A percentile compares a stretch with the other conserved stretches of the same genome.
Evolutionary conservation across 2,113 vertebrate genomes (phyloP).

Genomic region (Lontra canadensis): DNA sequence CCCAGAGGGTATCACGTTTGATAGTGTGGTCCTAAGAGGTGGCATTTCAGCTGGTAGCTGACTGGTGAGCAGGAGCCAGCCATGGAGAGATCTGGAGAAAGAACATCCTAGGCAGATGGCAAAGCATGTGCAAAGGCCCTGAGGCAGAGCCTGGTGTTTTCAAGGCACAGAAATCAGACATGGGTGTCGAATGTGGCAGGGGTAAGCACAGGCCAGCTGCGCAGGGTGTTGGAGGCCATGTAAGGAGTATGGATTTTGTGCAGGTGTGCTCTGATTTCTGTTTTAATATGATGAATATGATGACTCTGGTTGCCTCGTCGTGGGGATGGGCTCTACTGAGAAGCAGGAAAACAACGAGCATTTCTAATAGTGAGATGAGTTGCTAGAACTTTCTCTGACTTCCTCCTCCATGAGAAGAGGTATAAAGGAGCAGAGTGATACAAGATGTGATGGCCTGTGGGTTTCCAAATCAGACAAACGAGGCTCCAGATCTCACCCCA

Average conservation of each 20-base stretch:
- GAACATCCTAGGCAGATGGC: not conserved
- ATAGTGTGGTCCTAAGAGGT: not conserved
- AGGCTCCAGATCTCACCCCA: not conserved
- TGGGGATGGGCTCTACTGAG: not conserved
- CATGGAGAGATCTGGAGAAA: not conserved
- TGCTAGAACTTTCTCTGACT: not conserved
- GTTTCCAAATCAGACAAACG: not conserved
- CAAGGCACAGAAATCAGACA: not conserved
- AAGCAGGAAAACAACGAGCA: not conserved
- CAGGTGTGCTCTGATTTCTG: not conserved
- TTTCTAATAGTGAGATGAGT: not conserved
- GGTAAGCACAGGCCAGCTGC: fast-evolving
- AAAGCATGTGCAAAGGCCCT: not conserved
- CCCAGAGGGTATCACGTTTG: not conserved
- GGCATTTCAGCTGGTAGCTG: not conserved
- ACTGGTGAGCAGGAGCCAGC: not conserved
- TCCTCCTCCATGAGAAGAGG: not conserved
- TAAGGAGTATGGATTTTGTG: not conserved
- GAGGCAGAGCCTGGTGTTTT: not conserved
- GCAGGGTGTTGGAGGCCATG: not conserved
- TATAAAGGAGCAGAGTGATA: not conserved
- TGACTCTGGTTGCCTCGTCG: not conserved
- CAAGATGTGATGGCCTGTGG: fast-evolving
- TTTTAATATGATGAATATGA: not conserved
- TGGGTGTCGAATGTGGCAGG: fast-evolving